Conservation (phyloP, 2,888 invertebrate genomes). For the Eupeodes latifasciatus region DNA sequence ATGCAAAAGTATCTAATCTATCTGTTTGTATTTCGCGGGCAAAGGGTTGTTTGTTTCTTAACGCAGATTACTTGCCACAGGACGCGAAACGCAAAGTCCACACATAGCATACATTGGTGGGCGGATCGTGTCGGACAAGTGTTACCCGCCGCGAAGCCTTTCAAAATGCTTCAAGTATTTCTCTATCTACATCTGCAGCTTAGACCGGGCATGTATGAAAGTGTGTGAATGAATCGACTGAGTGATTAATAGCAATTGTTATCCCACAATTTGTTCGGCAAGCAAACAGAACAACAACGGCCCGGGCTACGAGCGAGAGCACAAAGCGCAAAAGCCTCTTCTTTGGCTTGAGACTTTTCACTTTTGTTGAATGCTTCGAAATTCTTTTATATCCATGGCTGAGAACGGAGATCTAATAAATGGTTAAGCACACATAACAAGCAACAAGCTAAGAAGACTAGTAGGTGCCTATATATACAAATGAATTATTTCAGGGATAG, state of each 20-base stretch:
- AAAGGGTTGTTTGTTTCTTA: conserved; percentile 64
- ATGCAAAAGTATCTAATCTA: conserved; percentile 48
- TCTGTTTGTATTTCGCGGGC: conserved; percentile 8
- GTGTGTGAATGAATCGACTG: conserved; percentile 61
- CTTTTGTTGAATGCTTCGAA: conserved; percentile 43
- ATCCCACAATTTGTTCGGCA: conserved; percentile 69
- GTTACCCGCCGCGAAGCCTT: conserved; percentile 53
- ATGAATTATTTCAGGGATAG: background rate
- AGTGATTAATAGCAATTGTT: conserved; percentile 74
- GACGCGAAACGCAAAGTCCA: background rate
- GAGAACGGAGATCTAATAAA: conserved; percentile 63
- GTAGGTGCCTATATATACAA: no score
- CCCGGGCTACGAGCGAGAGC: background rate
- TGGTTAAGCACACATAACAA: conserved; percentile 63
- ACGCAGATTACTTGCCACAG: conserved; percentile 53
- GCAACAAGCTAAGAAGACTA: conserved; percentile 17
- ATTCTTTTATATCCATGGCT: conserved; percentile 35
- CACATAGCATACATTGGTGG: conserved; percentile 47
- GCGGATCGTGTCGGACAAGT: conserved; percentile 71
- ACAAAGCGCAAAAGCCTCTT: conserved; percentile 19
- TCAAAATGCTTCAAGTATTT: conserved; percentile 30
- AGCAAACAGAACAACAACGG: conserved; percentile 37
- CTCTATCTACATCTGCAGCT: conserved; percentile 9
- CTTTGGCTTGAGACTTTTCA: conserved; percentile 30
- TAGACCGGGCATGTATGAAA: background rate